Base-by-base conservation (phyloP, 2,888 invertebrate species). In the Ypsolopha sequella region DNA sequence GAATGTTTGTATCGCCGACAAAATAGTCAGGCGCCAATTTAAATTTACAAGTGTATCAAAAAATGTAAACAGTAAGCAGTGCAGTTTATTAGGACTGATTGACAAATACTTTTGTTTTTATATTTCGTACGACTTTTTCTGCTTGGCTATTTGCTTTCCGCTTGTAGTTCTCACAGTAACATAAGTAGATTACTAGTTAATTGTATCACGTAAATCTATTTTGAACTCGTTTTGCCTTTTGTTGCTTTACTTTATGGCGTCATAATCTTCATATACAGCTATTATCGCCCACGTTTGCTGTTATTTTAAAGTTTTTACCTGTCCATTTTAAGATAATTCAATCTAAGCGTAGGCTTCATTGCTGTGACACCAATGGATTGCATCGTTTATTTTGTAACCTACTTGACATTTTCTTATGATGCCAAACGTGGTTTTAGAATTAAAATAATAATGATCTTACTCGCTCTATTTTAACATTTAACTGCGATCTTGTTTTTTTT, bases 41-140 rank as follows among this genome's bases (percentile, higher is more conserved):
- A 72, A 24, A 24, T 24, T 24, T 24, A 24, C 24, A 3, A 24
- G 24, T 24, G 24, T 24, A 24, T 24, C 24, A 24, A 24, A 2
- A 24, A 24, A 24, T 72, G 60, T 73, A 73, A 75, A 68, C 66
- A 68, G 57, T 71, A 70, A 24, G 68, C 67, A 73, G 77, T 75
- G 71, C 74, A 66, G 70, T 76, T 56, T 51, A 65, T 55, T 68
- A 62, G 68, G 65, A 66, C 63, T 65, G 55, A 66, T 59, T 56
- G n/a, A n/a, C n/a, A n/a, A n/a, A n/a, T 51, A 66, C 66, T 60
- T 59, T 64, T 66, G 63, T 57, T 52, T 51, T 54, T 61, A 63
- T 70, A 63, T 70, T 68, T 69, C 69, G 57, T 48, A 54, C 51
- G n/a, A n/a, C n/a, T n/a, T 55, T 53, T 13, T 52, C 14, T 38